These are phyloP conservation scores for Molossus molossus DNA, from an alignment of 2,797 vertebrate species.

Conservation along the genomic window DNA sequence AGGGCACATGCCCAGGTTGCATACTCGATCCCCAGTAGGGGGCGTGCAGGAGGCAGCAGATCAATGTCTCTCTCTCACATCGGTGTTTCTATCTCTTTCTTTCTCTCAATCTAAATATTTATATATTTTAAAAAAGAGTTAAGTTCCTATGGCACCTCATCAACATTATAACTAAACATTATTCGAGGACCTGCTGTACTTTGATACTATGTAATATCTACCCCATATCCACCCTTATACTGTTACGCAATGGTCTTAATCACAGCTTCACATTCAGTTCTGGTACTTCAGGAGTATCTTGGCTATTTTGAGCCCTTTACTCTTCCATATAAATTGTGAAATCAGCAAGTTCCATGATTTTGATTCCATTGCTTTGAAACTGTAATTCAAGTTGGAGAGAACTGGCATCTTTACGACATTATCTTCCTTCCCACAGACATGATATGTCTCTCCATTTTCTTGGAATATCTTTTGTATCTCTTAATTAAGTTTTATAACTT, in stretches of 20 bases:
- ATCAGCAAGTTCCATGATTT: neutral
- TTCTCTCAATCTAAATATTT: no score
- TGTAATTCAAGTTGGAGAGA: neutral
- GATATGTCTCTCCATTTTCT: slow-evolving; percentile 4
- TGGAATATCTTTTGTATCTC: neutral
- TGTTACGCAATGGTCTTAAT: neutral
- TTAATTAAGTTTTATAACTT: neutral
- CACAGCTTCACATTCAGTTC: neutral
- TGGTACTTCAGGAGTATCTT: neutral
- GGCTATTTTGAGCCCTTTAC: neutral
- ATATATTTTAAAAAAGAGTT: neutral
- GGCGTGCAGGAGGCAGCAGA: no score
- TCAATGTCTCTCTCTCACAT: no score
- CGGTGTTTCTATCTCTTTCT: no score
- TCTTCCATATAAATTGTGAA: neutral
- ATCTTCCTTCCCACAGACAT: neutral
- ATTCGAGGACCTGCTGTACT: neutral
- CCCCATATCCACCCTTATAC: neutral
- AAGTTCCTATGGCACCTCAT: neutral
- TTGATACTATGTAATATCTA: neutral
- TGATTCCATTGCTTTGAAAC: neutral
- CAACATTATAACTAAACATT: neutral
- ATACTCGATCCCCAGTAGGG: no score
- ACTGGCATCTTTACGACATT: neutral
- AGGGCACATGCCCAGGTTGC: no score